Evolutionary conservation across 1,140 invertebrate genomes (phyloP).

Genomic region (Drosophila gunungcola): DNA sequence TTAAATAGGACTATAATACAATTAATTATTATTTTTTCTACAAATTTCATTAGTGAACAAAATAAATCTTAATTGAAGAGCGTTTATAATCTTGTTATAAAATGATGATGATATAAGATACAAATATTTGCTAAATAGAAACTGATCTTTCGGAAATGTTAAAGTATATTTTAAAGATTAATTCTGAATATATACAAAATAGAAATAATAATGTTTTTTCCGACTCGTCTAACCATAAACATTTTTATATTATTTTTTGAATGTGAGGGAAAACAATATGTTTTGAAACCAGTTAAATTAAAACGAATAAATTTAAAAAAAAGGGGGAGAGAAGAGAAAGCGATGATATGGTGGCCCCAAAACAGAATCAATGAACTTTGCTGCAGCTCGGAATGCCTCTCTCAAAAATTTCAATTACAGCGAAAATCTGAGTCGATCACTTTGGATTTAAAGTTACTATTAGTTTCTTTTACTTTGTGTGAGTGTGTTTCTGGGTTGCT

Average conservation of each 20-base stretch:
- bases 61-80: too few relatives aligned
- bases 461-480: neutral
- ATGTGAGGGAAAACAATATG: neutral
- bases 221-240: neutral
- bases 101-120: too few relatives aligned
- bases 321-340: neutral
- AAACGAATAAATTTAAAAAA: neutral
- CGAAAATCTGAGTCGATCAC: constrained; percentile 13
- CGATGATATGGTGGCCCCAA: neutral
- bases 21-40: too few relatives aligned
- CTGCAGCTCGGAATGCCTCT: neutral
- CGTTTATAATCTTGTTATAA: too few relatives aligned
- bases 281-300: neutral
- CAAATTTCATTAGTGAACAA: too few relatives aligned
- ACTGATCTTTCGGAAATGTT: too few relatives aligned
- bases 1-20: too few relatives aligned
- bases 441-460: neutral
- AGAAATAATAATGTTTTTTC: neutral
- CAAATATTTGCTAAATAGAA: too few relatives aligned
- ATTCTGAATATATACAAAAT: neutral
- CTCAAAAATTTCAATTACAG: neutral
- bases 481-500: constrained; percentile 19
- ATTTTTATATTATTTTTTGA: neutral
- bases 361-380: constrained; percentile 8
- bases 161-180: neutral